These are phyloP conservation scores for Gastrophysa polygoni DNA, from an alignment of 2,888 invertebrate genomes.

Conservation along the genomic window DNA sequence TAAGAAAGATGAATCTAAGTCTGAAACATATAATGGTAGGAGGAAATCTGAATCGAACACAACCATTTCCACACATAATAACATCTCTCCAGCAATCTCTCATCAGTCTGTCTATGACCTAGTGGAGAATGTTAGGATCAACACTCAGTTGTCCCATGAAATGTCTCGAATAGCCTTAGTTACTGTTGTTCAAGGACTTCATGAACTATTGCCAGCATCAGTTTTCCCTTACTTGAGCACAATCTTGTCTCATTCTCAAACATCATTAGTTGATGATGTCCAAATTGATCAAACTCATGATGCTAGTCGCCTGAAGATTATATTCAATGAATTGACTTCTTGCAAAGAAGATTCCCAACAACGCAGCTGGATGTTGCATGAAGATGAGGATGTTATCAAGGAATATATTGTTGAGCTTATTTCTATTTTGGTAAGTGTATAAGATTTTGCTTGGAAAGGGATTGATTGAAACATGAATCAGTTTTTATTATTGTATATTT, in stretches of 20 bases:
- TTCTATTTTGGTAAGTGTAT: constrained; percentile 76
- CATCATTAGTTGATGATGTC: constrained; percentile 65
- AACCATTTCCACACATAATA: constrained; percentile 32
- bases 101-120: constrained; percentile 73
- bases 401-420: constrained; percentile 83
- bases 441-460: no score
- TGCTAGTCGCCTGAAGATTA: constrained; percentile 79
- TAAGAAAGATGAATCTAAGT: constrained; percentile 48
- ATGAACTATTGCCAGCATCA: constrained; percentile 64
- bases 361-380: constrained; percentile 93
- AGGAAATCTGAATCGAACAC: constrained; percentile 47
- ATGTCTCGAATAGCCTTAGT: constrained; percentile 84
- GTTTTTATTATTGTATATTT: no score
- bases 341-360: constrained; percentile 96
- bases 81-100: constrained; percentile 59
- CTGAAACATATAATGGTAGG: constrained; percentile 42
- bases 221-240: constrained; percentile 66
- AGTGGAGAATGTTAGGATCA: constrained; percentile 79
- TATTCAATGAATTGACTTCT: constrained; percentile 82
- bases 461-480: no score
- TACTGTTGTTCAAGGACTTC: constrained; percentile 68
- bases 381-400: constrained; percentile 88
- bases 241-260: constrained; percentile 64
- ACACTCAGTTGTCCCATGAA: constrained; percentile 85
- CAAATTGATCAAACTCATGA: constrained; percentile 84